phyloP scores from a whole-genome alignment of 2,113 vertebrate species.

The Indicator indicator region DNA sequence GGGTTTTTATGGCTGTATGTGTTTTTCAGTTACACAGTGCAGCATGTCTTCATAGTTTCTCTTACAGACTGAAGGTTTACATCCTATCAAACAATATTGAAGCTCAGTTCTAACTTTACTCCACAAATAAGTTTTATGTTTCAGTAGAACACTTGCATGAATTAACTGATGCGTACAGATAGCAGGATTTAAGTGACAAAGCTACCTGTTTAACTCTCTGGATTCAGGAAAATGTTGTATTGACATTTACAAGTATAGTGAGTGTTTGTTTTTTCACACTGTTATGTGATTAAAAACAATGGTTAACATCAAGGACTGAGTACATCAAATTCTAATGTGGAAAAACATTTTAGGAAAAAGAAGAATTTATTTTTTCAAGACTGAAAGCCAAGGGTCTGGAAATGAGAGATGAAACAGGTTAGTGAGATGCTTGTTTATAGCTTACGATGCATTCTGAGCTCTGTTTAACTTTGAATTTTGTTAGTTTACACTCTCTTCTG shows the following conservation, averaged over 20 bases:
- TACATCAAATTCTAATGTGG: conserved; percentile 5
- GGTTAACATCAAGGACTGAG: not conserved
- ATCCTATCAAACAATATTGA: not conserved
- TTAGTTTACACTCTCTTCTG: not conserved
- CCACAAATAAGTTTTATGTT: not conserved
- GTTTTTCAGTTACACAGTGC: not conserved
- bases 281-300: not conserved
- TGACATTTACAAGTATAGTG: not conserved
- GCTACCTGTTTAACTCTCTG: not conserved
- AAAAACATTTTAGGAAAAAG: conserved; percentile 86
- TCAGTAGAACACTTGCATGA: not conserved
- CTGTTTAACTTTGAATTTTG: not conserved
- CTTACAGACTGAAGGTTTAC: not conserved
- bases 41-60: not conserved
- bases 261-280: not conserved
- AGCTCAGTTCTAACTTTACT: not conserved
- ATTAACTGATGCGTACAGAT: not conserved
- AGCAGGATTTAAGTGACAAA: not conserved
- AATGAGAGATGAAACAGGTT: conserved; percentile 82
- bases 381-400: conserved; percentile 83
- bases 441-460: not conserved
- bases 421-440: conserved; percentile 38
- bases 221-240: not conserved
- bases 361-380: conserved; percentile 83
- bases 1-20: not conserved